phyloP scores from a whole-genome alignment of 2,797 vertebrate genomes.

The Siniperca undulata region DNA sequence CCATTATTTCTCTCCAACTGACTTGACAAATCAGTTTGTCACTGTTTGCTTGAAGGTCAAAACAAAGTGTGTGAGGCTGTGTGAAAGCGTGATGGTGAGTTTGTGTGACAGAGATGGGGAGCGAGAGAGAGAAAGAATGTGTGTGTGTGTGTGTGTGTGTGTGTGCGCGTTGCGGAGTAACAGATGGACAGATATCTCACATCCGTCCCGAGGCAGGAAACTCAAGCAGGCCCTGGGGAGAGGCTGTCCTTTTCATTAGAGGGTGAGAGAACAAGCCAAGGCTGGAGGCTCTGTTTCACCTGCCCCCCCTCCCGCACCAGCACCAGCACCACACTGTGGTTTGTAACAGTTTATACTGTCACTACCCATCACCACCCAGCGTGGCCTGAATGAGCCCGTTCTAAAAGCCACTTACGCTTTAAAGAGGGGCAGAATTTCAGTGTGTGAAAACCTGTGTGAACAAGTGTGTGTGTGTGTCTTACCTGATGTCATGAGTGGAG shows the following conservation, averaged over 20 bases:
- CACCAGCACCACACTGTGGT: constrained; percentile 77
- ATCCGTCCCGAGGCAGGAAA: constrained; percentile 82
- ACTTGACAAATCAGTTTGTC: constrained; percentile 44
- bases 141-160: constrained; percentile 36
- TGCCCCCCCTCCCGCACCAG: constrained; percentile 54
- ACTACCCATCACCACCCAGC: constrained; percentile 71
- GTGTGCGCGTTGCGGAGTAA: constrained; percentile 69
- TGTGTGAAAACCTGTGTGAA: constrained; percentile 40
- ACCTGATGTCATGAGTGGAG: constrained; percentile 91
- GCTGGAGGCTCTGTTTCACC: constrained; percentile 79
- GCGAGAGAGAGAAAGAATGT: neutral
- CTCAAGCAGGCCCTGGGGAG: constrained; percentile 85
- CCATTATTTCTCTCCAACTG: constrained; percentile 6
- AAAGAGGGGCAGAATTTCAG: constrained; percentile 53
- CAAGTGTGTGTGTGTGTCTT: constrained; percentile 52
- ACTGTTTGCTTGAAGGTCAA: constrained; percentile 46
- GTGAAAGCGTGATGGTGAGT: constrained; percentile 15
- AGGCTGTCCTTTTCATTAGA: constrained; percentile 82
- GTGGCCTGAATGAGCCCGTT: constrained; percentile 42
- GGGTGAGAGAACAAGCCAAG: constrained; percentile 80
- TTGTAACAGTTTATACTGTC: constrained; percentile 84
- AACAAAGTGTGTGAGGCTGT: constrained; percentile 25
- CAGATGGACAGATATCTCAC: constrained; percentile 86
- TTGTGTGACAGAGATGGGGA: constrained; percentile 31
- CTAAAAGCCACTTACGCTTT: constrained; percentile 50